phyloP scores from a whole-genome alignment of 2,797 vertebrate species.

The Esox masquinongy region DNA sequence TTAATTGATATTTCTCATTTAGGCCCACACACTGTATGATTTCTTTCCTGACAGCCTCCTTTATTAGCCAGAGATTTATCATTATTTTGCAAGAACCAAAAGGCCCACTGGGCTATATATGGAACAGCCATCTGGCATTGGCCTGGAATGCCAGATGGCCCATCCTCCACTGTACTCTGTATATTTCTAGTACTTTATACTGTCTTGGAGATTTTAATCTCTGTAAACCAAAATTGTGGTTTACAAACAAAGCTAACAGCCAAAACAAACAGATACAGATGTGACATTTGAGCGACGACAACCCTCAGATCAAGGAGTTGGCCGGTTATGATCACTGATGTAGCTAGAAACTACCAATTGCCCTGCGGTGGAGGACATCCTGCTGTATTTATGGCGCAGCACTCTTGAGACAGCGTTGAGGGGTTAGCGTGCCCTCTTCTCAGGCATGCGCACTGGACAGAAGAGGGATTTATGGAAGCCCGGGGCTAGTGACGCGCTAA shows the following conservation, averaged over 20 bases:
- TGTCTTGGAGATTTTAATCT: background rate
- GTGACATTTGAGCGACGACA: background rate
- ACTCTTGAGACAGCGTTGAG: too few relatives aligned
- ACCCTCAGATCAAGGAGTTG: background rate
- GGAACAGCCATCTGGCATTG: too few relatives aligned
- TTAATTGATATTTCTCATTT: too few relatives aligned
- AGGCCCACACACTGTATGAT: too few relatives aligned
- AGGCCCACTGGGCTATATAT: too few relatives aligned
- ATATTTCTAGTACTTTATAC: background rate
- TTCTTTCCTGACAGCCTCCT: too few relatives aligned
- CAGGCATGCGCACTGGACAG: slow-evolving; percentile 5
- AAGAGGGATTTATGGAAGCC: slow-evolving; percentile 15
- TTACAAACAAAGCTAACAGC: background rate
- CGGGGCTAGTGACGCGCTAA: slow-evolving; percentile 37
- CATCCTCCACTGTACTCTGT: too few relatives aligned
- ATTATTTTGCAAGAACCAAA: too few relatives aligned
- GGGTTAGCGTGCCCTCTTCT: too few relatives aligned
- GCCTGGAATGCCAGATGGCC: too few relatives aligned
- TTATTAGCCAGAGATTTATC: too few relatives aligned
- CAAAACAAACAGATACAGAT: background rate
- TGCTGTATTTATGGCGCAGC: background rate
- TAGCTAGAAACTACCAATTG: background rate
- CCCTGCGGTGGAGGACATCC: background rate
- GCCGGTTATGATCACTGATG: background rate
- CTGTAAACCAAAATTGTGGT: background rate